Conservation (phyloP, 2,113 vertebrate species). For the Phrynosoma blainvillii region DNA sequence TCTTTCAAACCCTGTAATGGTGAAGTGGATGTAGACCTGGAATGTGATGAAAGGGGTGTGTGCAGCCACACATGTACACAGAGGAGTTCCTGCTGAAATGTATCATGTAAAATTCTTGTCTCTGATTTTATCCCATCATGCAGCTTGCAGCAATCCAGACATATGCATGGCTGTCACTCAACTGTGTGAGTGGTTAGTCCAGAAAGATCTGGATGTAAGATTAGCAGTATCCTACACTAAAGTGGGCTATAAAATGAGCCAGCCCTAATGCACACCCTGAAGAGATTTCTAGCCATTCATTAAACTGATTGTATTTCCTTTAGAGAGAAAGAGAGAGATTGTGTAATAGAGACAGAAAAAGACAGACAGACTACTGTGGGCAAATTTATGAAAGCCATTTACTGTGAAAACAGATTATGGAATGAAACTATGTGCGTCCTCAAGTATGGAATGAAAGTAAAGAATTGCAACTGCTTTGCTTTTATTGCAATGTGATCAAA, state of each 20-base stretch:
- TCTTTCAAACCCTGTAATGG: background rate
- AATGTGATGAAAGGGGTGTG: background rate
- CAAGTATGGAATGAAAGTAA: too few species aligned
- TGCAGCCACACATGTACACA: background rate
- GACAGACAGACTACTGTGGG: too few species aligned
- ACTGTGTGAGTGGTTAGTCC: background rate
- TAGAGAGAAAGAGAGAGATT: too few species aligned
- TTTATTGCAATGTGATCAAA: background rate
- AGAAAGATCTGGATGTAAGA: background rate
- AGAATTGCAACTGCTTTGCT: too few species aligned
- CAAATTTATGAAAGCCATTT: too few species aligned
- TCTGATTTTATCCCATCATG: background rate
- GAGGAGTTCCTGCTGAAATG: background rate
- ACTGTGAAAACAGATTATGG: too few species aligned
- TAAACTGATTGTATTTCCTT: background rate
- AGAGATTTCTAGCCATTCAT: background rate
- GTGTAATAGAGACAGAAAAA: too few species aligned
- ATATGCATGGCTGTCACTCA: background rate
- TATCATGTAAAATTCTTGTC: background rate
- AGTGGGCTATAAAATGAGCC: background rate
- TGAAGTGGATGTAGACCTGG: background rate
- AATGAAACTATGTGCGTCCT: too few species aligned
- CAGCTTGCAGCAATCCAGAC: background rate
- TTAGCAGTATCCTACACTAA: background rate
- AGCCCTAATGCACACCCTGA: background rate